Evolutionary conservation across 2,797 vertebrate species (phyloP).

Genomic region (Sebastes hubbsi): DNA sequence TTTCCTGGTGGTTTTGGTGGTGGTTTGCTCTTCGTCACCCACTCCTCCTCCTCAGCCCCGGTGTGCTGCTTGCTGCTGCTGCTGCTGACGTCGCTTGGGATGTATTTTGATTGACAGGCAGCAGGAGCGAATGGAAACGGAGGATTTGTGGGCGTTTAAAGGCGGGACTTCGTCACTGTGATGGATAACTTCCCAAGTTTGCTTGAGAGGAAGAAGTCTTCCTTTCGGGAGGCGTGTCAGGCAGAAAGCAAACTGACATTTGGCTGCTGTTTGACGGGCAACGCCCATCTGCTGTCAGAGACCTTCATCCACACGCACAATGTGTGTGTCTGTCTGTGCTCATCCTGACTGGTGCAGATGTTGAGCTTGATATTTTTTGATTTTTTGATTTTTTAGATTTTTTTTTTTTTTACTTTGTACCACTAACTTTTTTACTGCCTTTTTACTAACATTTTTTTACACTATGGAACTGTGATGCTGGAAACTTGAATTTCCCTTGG

Average conservation of each 20-base stretch:
- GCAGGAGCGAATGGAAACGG: constrained; percentile 52
- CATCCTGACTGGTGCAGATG: not conserved
- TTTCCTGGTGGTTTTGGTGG: constrained; percentile 57
- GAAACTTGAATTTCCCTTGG: too few relatives aligned
- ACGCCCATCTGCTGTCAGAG: constrained; percentile 79
- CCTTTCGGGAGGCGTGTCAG: constrained; percentile 70
- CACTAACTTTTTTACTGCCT: too few relatives aligned
- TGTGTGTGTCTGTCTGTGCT: too few relatives aligned
- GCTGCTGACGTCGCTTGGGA: constrained; percentile 58
- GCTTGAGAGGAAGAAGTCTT: constrained; percentile 66
- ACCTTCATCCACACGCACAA: not conserved
- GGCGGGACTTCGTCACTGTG: constrained; percentile 32
- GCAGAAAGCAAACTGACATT: constrained; percentile 52
- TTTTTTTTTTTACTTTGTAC: too few relatives aligned
- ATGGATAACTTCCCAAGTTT: constrained; percentile 56
- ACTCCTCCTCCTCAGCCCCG: constrained; percentile 76
- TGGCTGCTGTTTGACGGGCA: constrained; percentile 67
- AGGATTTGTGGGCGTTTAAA: constrained; percentile 5
- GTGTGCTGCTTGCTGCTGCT: constrained; percentile 58
- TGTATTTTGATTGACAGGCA: constrained; percentile 57
- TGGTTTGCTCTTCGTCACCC: constrained; percentile 75
- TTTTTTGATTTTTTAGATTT: too few relatives aligned
- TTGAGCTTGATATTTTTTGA: not conserved
- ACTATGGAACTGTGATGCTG: too few relatives aligned
- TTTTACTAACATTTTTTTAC: too few relatives aligned